Percentiles rank a stretch among this genome's conserved stretches.
Evolutionary conservation across 2,113 vertebrate genomes (phyloP).

Genomic region (Genyomyrus donnyi): DNA sequence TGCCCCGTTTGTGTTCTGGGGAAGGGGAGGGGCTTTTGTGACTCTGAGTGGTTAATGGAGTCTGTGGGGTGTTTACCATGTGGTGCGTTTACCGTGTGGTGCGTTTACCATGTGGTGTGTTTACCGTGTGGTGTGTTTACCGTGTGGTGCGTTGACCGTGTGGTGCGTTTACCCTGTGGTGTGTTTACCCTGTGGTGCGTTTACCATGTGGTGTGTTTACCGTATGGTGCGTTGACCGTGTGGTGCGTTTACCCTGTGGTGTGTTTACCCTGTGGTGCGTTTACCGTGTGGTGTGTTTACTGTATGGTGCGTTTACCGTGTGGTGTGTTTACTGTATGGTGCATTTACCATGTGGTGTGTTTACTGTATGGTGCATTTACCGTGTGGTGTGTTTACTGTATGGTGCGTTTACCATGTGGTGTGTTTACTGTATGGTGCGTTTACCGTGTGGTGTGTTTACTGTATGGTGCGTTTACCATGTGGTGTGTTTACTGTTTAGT

Average conservation of each 20-base stretch:
- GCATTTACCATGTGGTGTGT: background rate
- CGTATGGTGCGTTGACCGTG: no score
- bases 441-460: background rate
- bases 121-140: background rate
- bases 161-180: background rate
- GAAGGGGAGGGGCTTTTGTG: constrained; percentile 3
- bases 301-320: rapidly evolving
- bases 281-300: background rate
- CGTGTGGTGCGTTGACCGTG: rapidly evolving
- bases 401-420: background rate
- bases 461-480: no score
- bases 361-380: background rate
- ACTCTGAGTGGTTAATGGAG: background rate
- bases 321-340: background rate
- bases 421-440: rapidly evolving
- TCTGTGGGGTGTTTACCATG: background rate
- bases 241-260: background rate
- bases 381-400: background rate
- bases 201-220: no score
- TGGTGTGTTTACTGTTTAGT: background rate
- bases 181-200: background rate
- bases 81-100: background rate
- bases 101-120: rapidly evolving
- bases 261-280: no score
- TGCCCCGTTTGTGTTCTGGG: constrained; percentile 14